A percentile compares a stretch with the other conserved stretches of the same genome.
Evolutionary conservation across 2,113 vertebrate species (phyloP).

Genomic region (Ia io): DNA sequence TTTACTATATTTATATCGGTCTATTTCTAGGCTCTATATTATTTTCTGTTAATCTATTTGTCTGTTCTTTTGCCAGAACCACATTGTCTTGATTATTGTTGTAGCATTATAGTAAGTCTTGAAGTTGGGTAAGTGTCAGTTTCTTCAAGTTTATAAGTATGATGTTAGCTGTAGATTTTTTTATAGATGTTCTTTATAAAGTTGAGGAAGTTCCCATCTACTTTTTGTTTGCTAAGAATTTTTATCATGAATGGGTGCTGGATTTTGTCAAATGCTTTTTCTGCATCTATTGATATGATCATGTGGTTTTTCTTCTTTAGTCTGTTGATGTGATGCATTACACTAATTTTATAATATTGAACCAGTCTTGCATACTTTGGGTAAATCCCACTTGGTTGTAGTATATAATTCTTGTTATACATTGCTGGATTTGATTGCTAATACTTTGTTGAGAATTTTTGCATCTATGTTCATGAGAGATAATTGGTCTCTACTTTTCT

Average conservation of each 20-base stretch:
- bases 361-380: background rate
- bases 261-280: background rate
- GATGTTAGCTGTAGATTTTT: background rate
- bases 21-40: slow-evolving; percentile 1
- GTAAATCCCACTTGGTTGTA: background rate
- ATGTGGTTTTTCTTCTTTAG: background rate
- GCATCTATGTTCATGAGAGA: background rate
- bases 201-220: background rate
- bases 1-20: background rate
- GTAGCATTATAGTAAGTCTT: background rate
- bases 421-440: background rate
- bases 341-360: background rate
- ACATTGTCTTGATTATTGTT: background rate
- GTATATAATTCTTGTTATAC: background rate
- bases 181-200: background rate
- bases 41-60: background rate
- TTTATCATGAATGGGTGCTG: background rate
- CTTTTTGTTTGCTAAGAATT: background rate
- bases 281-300: background rate
- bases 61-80: background rate
- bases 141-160: background rate
- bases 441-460: slow-evolving; percentile 18
- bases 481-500: background rate
- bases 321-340: background rate
- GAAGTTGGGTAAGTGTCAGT: background rate